Base-by-base conservation (phyloP, 2,888 invertebrate species). In the Plusia festucae region DNA sequence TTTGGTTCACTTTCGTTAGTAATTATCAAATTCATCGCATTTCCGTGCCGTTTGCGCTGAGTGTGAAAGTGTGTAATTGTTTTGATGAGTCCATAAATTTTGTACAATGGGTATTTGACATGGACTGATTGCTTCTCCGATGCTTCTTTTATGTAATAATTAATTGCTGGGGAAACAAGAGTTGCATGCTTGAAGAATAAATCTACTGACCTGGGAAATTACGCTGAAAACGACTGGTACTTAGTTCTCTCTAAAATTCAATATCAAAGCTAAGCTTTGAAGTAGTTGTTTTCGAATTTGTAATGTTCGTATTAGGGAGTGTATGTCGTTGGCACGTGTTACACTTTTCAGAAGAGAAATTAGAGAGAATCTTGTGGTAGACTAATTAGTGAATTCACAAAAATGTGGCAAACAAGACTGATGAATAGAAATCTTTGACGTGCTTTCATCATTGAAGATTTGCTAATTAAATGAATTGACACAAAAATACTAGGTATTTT, bases 61-160 rank as follows among this genome's bases (percentile, higher is more conserved):
- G 76, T 79, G 88, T 68, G 87, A 89, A 89, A 89, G 88, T 88
- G 84, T 86, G 80, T 82, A 86, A 87, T 86, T 83, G 70, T 77
- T 78, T 80, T 66, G 73, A 76, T 68, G 76, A 76, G 79, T 76
- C 40, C 69, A 53, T 68, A 59, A 66, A 62, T 70, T 56, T 18
- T 9, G 27, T 49, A 87, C 86, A 85, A 87, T 83, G 85, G 85
- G 82, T 74, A 79, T 82, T 69, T 56, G 83, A 76, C 68, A 78
- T 82, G 76, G 76, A 70, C 76, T 78, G 83, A 69, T 72, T 65
- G 51, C 66, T 75, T 61, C 71, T 78, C 79, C 68, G 8, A 16
- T 16, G 46, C 2, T 71, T 65, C 40, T 64, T 75, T 83, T 83
- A 68, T 59, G 68, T 75, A 82, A 81, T 52, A 55, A 49, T 56